Evolutionary conservation across 2,113 vertebrate species (phyloP).

Genomic region (Hypomesus transpacificus): DNA sequence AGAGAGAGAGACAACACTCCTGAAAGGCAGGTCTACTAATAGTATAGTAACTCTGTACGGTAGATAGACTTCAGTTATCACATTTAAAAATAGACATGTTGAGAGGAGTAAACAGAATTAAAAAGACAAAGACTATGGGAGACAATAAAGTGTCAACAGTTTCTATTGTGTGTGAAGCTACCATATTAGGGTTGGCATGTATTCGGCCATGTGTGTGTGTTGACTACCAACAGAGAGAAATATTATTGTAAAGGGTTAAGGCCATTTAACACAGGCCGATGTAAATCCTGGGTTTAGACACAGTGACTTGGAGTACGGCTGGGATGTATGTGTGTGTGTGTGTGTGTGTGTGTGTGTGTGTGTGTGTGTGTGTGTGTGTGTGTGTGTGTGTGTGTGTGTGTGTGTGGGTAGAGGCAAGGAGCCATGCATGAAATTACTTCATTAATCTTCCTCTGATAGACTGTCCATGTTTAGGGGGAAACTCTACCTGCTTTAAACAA

Average conservation of each 20-base stretch:
- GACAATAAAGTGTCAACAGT: too few relatives aligned
- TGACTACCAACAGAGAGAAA: slow-evolving; percentile 56
- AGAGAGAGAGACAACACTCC: too few relatives aligned
- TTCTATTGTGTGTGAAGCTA: too few relatives aligned
- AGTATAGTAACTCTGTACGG: too few relatives aligned
- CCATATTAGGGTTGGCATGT: neutral
- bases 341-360: neutral
- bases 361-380: slow-evolving; percentile 1
- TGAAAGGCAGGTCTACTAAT: too few relatives aligned
- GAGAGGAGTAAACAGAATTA: too few relatives aligned
- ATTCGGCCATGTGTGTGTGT: slow-evolving; percentile 6
- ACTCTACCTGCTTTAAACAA: slow-evolving; percentile 74
- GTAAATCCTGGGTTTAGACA: slow-evolving; percentile 73
- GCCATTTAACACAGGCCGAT: slow-evolving; percentile 67
- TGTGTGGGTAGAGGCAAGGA: slow-evolving; percentile 61
- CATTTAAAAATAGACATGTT: too few relatives aligned
- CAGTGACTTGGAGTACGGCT: slow-evolving; percentile 60
- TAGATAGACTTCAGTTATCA: too few relatives aligned
- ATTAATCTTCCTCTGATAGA: slow-evolving; percentile 78
- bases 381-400: neutral
- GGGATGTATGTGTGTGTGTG: too few relatives aligned
- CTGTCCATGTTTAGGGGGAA: slow-evolving; percentile 68
- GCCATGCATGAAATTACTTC: slow-evolving; percentile 82
- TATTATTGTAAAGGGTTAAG: slow-evolving; percentile 70
- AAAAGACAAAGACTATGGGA: too few relatives aligned